Base-by-base conservation (phyloP, 1,140 invertebrate genomes). In the Rhizoglyphus robini region DNA sequence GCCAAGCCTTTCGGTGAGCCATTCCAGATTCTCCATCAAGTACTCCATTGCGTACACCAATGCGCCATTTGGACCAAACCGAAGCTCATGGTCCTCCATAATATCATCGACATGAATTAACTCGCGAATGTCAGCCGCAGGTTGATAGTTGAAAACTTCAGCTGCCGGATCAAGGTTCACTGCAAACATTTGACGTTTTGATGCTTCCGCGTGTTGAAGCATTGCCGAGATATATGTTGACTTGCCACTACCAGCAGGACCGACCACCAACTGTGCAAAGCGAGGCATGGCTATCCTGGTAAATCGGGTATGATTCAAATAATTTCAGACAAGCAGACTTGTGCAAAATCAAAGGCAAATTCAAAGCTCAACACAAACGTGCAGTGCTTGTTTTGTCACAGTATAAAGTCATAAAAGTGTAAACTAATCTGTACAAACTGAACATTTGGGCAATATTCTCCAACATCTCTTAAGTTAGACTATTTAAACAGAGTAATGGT, bases 161-260 rank as follows among this genome's bases (percentile, higher is more conserved):
- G 94, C 94, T 2, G 95, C 96, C 46, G 96, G 96, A 79, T 99
- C 96, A 41, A 99, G 79, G 80, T 99, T 99, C 0, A 99, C 85
- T 8, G 98, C 84, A 68, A 91, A 83, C 27, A 96, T 80, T 1
- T 80, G 79, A 72, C 91, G 81, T 66, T 83, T 84, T 3, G 82
- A 75, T 68, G 84, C 83, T 67, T 83, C 81, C 58, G 84, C 88
- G 77, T 97, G 90, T 74, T 85, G 85, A 67, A 88, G 85, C 73
- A 99, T 83, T 13, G 84, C 83, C 51, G 84, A 84, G 75, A 96
- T 99, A 74, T 98, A 99, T 1, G 94, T 98, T 0, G 94, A 96
- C 88, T 95, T 96, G 63, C 94, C 95, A 77, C 88, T 88, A 1
- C 95, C 95, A 1, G 94, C 93, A 20, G 93, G 92, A 4, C 94